Base-by-base conservation (phyloP, 2,797 vertebrate genomes). In the Onychomys arenicola region DNA sequence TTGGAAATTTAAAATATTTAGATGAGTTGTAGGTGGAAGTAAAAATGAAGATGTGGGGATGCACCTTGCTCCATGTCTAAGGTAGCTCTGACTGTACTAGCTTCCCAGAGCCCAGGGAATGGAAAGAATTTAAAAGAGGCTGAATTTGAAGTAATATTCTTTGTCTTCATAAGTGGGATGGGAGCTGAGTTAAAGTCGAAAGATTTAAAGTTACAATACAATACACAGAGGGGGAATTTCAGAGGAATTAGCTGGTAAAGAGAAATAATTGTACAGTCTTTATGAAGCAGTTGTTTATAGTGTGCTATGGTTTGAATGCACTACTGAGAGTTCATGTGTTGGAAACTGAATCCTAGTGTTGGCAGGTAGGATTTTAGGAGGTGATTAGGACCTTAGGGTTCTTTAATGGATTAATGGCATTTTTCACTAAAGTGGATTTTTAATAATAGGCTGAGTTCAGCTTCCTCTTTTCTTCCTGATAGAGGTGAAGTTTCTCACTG, bases 1-100 rank as follows among this genome's bases (percentile, higher is more conserved):
- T 85, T 3, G 67, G 86, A 85, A 84, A 96, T 93, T 69, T 77
- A 73, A 90, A 95, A 75, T 49, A 95, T 75, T 94, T 63, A 67
- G 63, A 75, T 92, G 77, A 93, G 63, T 59, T 12, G 65, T 77
- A 82, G 88, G 83, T 12, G 46, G n/a, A 29, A 3, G 0, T 90
- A 71, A 94, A 75, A 71, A 71, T 25, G 49, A n/a, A 77, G 71
- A 82, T 71, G 13, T 21, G 27, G 63, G 80, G 63, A 21, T 40
- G 19, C 25, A 67, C 2, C 52, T 71, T 89, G 27, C 49, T 37
- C 37, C 32, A 46, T 90, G 84, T 89, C 57, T 71, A 25, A 2
- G 23, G n/a, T 5, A 84, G 49, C 32, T 94, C n/a, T 77, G 89
- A 89, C 13, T 87, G 71, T 21, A 82, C n/a, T n/a, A 85, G 46